Evolutionary conservation across 2,797 vertebrate species (phyloP).

Genomic region (Aeoliscus strigatus): DNA sequence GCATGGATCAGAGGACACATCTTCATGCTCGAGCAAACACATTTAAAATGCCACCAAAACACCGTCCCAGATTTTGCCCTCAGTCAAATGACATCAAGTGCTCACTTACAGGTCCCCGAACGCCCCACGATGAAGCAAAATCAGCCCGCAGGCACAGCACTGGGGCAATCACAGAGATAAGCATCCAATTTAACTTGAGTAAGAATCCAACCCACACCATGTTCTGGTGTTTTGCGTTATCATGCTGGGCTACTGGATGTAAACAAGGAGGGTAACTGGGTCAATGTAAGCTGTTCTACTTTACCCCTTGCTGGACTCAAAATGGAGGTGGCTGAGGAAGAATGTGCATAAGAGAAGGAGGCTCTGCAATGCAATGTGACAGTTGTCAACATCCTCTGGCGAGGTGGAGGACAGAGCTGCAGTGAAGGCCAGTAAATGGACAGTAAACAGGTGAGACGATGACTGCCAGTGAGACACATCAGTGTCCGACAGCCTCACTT

Average conservation of each 20-base stretch:
- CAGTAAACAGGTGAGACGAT: slow-evolving; percentile 55
- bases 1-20: slow-evolving; percentile 69
- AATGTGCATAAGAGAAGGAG: slow-evolving; percentile 32
- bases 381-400: slow-evolving; percentile 56
- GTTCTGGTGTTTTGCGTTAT: slow-evolving; percentile 42
- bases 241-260: slow-evolving; percentile 48
- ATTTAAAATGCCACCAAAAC: slow-evolving; percentile 72
- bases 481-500: too few species aligned
- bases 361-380: slow-evolving; percentile 48
- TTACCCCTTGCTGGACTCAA: slow-evolving; percentile 61
- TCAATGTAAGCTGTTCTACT: slow-evolving; percentile 63
- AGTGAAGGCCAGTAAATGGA: slow-evolving; percentile 36
- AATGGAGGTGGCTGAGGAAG: slow-evolving; percentile 55
- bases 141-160: slow-evolving; percentile 60
- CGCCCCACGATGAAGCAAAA: slow-evolving; percentile 54
- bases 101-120: slow-evolving; percentile 74
- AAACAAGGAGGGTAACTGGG: slow-evolving; percentile 65
- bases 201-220: slow-evolving; percentile 48
- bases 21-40: slow-evolving; percentile 66
- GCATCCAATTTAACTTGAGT: slow-evolving; percentile 69
- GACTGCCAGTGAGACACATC: slow-evolving; percentile 42
- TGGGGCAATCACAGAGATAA: slow-evolving; percentile 68
- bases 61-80: slow-evolving; percentile 67
- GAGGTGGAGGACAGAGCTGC: slow-evolving; percentile 30
- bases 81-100: slow-evolving; percentile 70